Conservation (phyloP, 1,140 invertebrate genomes). For the Ostrea edulis region DNA sequence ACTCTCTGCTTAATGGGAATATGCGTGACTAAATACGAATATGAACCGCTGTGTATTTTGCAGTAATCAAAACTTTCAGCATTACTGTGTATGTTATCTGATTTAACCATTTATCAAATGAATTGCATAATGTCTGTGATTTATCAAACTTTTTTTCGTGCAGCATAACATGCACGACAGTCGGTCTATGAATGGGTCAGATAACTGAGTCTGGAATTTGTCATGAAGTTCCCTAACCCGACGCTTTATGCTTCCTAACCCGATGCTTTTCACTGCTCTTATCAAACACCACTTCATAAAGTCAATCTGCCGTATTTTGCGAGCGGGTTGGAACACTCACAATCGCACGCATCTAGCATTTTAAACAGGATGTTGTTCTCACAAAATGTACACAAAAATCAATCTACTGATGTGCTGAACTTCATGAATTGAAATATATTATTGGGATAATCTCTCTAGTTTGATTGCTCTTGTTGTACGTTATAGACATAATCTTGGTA, state of each 20-base stretch:
- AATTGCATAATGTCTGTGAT: slow-evolving; percentile 17
- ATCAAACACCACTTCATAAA: slow-evolving; percentile 1
- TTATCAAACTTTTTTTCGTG: background rate
- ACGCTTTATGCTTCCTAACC: slow-evolving; percentile 15
- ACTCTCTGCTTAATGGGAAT: too few species aligned
- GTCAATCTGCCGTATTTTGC: background rate
- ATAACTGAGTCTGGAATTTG: slow-evolving; percentile 23
- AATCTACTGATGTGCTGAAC: background rate
- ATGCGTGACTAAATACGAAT: too few species aligned
- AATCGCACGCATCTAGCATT: background rate
- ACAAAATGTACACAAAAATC: background rate
- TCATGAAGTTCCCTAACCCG: slow-evolving; percentile 5
- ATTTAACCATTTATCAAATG: slow-evolving; percentile 27
- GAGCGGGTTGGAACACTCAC: background rate
- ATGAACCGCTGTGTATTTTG: too few species aligned
- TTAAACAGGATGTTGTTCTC: background rate
- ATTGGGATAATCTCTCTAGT: background rate
- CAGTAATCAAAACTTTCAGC: too few species aligned
- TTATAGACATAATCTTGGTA: slow-evolving; percentile 2
- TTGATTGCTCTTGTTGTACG: background rate
- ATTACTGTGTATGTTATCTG: background rate
- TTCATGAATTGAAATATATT: background rate
- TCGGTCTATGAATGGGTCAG: background rate
- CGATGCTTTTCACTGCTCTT: background rate
- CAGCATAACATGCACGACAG: background rate